Evolutionary conservation across 1,140 invertebrate genomes (phyloP).

Genomic region (Bombus consobrinus): DNA sequence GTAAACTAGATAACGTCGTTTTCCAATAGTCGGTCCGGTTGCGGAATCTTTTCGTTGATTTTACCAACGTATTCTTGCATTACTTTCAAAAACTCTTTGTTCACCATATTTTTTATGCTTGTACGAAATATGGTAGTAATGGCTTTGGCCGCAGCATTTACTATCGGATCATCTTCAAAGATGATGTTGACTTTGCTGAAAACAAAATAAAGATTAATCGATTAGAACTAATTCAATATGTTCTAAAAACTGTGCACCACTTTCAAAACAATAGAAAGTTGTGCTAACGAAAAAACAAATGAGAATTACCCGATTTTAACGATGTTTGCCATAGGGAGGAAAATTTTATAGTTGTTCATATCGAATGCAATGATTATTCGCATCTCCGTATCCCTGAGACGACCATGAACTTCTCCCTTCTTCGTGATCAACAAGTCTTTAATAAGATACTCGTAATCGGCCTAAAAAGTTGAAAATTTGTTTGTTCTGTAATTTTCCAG

Average conservation of each 20-base stretch:
- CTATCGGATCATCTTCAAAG: conserved; percentile 53
- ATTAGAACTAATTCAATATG: too few species aligned
- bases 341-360: conserved; percentile 10
- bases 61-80: neutral
- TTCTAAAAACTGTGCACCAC: too few species aligned
- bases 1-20: too few species aligned
- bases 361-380: conserved; percentile 24
- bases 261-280: neutral
- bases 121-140: conserved; percentile 25
- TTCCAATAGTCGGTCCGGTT: neutral
- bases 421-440: conserved; percentile 41
- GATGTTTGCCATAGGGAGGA: conserved; percentile 54
- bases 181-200: conserved; percentile 54
- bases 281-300: neutral
- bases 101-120: conserved; percentile 26
- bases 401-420: conserved; percentile 51
- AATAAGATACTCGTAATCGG: conserved; percentile 59
- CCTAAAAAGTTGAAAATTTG: conserved; percentile 49
- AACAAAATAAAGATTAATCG: neutral
- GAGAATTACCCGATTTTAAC: conserved; percentile 54
- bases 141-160: conserved; percentile 54
- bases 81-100: neutral
- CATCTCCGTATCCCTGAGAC: conserved; percentile 26
- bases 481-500: neutral
- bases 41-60: conserved; percentile 35